Percentiles rank a stretch among this genome's conserved stretches.
These are phyloP conservation scores for Hemitrygon akajei DNA, from an alignment of 2,797 vertebrate genomes.

Conservation along the genomic window DNA sequence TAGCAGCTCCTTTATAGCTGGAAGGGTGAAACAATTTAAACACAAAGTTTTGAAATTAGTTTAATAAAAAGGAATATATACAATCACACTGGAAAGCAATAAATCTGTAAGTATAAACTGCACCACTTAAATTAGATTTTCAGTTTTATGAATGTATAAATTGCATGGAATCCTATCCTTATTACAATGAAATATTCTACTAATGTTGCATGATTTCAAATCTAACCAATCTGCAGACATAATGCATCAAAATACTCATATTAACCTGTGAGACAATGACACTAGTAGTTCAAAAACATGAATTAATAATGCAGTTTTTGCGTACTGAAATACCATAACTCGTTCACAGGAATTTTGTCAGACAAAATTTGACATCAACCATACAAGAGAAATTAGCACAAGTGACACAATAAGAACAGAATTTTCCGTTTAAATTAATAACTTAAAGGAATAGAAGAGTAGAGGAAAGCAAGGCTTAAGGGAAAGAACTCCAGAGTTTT, in stretches of 20 bases:
- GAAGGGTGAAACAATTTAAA: background rate
- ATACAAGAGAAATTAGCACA: background rate
- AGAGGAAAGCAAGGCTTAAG: background rate
- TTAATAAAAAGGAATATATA: background rate
- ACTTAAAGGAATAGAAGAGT: background rate
- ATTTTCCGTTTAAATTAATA: background rate
- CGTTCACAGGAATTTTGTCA: background rate
- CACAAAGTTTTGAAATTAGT: background rate
- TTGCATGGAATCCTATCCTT: background rate
- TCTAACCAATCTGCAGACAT: background rate
- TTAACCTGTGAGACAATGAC: background rate
- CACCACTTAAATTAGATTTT: background rate
- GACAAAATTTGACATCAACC: background rate
- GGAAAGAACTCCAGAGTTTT: background rate
- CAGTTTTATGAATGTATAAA: background rate
- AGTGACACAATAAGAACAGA: background rate
- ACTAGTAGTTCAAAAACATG: background rate
- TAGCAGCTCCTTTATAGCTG: background rate
- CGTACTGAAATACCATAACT: background rate
- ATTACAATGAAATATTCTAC: background rate
- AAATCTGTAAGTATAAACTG: no score
- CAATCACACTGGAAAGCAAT: background rate
- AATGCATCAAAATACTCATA: background rate
- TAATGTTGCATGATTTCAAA: background rate
- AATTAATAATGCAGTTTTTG: background rate